Base-by-base conservation (phyloP, 1,140 invertebrate species). In the Cyclina sinensis region DNA sequence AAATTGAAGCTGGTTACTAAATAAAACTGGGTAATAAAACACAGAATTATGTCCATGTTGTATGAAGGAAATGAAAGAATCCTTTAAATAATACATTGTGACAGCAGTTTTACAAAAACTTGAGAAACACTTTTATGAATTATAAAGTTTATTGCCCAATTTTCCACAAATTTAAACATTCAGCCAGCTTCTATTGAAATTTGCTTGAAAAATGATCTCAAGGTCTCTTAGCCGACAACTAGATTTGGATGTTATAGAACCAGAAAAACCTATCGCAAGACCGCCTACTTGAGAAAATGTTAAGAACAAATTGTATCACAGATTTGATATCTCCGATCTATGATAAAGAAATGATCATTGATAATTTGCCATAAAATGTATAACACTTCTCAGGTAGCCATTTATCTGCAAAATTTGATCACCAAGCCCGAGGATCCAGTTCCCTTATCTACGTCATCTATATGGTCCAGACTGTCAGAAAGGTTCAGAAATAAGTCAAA, bases 281-380 rank as follows among this genome's bases (percentile, higher is more conserved):
- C n/a, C n/a, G n/a, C n/a, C n/a, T n/a, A n/a, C n/a, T n/a, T n/a
- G n/a, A n/a, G n/a, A n/a, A n/a, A n/a, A n/a, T n/a, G n/a, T n/a
- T n/a, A n/a, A n/a, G n/a, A n/a, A n/a, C n/a, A n/a, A n/a, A n/a
- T n/a, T n/a, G n/a, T n/a, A n/a, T n/a, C n/a, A n/a, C n/a, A n/a
- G n/a, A n/a, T n/a, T 46, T 46, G 7, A 30, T 27, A 65, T 65
- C 59, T 65, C 27, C 30, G 59, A 65, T 27, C 59, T 35, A 4
- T 30, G 27, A 65, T 65, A 65, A 65, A 65, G 51, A 7, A 65
- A 3, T 65, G 24, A 30, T 65, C 30, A 27, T 65, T 65, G 59
- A 65, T 65, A 27, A 65, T 65, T 65, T 65, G 59, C 59, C 59
- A 65, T 27, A 65, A 65, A 65, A 30, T 65, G 59, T 35, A 65